These are phyloP conservation scores for Heteronetta atricapilla DNA, from an alignment of 2,113 vertebrate genomes.

Conservation along the genomic window DNA sequence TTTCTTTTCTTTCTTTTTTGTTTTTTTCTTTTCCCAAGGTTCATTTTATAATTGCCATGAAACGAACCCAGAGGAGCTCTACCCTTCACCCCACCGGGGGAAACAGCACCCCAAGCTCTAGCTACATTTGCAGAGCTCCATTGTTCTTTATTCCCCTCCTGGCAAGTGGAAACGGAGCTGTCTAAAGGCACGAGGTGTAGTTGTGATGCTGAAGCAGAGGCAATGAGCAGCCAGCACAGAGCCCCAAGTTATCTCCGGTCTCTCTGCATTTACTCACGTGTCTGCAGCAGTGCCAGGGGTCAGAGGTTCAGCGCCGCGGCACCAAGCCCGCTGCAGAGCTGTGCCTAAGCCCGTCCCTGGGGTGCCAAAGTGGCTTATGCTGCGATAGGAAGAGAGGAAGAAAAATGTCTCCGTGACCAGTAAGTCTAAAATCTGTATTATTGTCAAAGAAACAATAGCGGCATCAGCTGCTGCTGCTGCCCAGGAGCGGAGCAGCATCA, in stretches of 20 bases:
- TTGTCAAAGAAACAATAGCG: conserved; percentile 61
- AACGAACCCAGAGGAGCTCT: background rate
- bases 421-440: conserved; percentile 64
- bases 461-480: conserved; percentile 60
- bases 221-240: background rate
- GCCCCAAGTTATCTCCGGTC: background rate
- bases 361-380: conserved; percentile 49
- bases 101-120: background rate
- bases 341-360: conserved; percentile 32
- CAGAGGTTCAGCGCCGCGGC: background rate
- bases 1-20: too few species aligned
- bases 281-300: conserved; percentile 24
- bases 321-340: conserved; percentile 30
- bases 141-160: background rate
- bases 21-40: background rate
- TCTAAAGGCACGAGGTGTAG: conserved; percentile 12
- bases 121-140: background rate
- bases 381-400: conserved; percentile 28
- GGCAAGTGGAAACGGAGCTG: background rate
- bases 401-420: conserved; percentile 60
- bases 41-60: background rate
- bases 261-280: conserved; percentile 15
- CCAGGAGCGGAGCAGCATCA: background rate
- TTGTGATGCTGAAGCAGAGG: conserved; percentile 24
- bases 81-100: background rate